Evolutionary conservation across 1,140 invertebrate genomes (phyloP).

Genomic region (Contarinia nasturtii): DNA sequence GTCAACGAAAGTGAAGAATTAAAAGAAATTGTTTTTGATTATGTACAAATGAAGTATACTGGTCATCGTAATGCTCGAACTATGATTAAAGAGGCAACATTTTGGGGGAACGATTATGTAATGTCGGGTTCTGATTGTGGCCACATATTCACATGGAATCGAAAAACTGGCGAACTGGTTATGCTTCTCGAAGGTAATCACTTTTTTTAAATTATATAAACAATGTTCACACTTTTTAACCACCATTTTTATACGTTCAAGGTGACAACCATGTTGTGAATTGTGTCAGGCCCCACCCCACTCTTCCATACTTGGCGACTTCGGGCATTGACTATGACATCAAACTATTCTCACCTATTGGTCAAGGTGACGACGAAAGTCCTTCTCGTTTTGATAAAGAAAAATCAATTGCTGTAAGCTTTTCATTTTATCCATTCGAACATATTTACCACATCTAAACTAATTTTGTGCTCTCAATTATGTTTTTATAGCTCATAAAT

Average conservation of each 20-base stretch:
- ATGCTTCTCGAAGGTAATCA: conserved; percentile 65
- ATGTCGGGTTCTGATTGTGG: conserved; percentile 79
- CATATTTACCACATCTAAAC: too few relatives aligned
- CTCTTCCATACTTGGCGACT: conserved; percentile 51
- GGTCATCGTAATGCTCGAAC: conserved; percentile 70
- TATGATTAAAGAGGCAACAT: conserved; percentile 79
- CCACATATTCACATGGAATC: conserved; percentile 53
- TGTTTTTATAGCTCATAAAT: conserved; percentile 46
- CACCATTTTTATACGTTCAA: too few relatives aligned
- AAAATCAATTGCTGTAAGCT: conserved; percentile 47
- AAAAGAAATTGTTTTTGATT: conserved; percentile 9
- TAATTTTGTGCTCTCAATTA: conserved; percentile 4
- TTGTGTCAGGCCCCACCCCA: too few relatives aligned
- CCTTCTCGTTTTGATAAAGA: conserved; percentile 41
- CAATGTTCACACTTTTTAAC: too few relatives aligned
- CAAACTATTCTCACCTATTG: conserved; percentile 63
- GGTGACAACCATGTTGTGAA: too few relatives aligned
- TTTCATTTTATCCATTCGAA: too few relatives aligned
- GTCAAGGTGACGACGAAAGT: conserved; percentile 19
- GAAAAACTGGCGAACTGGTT: conserved; percentile 40
- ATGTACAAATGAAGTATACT: conserved; percentile 49
- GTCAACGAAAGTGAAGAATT: neutral
- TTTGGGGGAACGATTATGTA: conserved; percentile 68
- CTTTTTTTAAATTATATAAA: conserved; percentile 80
- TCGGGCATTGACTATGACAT: conserved; percentile 84